phyloP scores from a whole-genome alignment of 1,140 invertebrate species.

The Orchestia grillus region DNA sequence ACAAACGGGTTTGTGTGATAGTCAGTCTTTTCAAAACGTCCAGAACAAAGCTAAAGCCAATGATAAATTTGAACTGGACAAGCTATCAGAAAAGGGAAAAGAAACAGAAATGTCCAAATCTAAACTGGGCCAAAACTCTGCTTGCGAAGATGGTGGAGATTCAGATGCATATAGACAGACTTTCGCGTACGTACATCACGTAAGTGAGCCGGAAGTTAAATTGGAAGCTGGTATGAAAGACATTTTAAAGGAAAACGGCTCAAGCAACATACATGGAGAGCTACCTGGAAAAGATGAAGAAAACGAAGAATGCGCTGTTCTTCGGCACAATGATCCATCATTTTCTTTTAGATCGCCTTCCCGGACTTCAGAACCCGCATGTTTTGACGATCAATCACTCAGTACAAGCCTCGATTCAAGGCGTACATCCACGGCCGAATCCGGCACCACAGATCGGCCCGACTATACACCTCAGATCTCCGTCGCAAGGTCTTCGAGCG shows the following conservation, averaged over 20 bases:
- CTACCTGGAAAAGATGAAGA: neutral
- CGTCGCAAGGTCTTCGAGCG: neutral
- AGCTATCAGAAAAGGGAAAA: neutral
- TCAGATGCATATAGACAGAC: neutral
- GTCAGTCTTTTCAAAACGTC: neutral
- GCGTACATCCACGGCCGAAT: neutral
- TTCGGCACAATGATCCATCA: neutral
- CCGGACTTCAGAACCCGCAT: neutral
- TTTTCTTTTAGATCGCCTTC: neutral
- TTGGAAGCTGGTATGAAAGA: neutral
- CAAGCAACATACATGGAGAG: neutral
- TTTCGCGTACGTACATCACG: neutral
- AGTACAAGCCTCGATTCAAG: neutral
- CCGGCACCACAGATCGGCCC: neutral
- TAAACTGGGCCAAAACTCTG: neutral
- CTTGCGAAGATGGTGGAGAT: neutral
- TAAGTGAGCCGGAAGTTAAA: neutral
- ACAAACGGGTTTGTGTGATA: neutral
- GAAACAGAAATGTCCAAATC: neutral
- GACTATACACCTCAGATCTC: constrained; percentile 25
- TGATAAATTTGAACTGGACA: neutral
- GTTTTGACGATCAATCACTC: neutral
- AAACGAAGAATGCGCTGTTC: neutral
- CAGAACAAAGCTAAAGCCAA: neutral
- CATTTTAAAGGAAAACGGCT: neutral